Percentiles rank a stretch among this genome's conserved stretches.
These are phyloP conservation scores for Micropoecilia bifurca DNA, from an alignment of 2,797 vertebrate genomes.

Conservation along the genomic window DNA sequence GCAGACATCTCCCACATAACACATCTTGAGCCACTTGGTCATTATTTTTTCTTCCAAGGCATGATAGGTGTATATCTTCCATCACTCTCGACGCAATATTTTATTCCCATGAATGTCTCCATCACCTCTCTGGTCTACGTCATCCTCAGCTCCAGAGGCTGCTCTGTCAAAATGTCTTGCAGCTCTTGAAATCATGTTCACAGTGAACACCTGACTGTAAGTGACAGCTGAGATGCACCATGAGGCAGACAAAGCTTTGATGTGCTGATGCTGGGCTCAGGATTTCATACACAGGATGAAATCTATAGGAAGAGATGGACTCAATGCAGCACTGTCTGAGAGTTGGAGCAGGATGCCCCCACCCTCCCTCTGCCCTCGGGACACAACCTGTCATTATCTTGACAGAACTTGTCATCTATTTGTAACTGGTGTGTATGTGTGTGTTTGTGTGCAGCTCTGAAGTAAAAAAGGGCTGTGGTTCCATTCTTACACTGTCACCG, in stretches of 20 bases:
- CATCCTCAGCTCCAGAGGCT: conserved; percentile 7
- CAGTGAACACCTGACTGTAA: conserved; percentile 22
- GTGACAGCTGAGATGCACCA: conserved; percentile 12
- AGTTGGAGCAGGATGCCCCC: conserved; percentile 4
- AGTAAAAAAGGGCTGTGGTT: conserved; percentile 48
- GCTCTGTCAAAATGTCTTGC: conserved; percentile 25
- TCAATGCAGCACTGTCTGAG: conserved; percentile 12
- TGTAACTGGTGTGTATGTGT: neutral
- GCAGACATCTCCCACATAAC: neutral
- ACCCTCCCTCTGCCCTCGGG: conserved; percentile 7
- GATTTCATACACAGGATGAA: conserved; percentile 20
- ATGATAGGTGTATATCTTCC: conserved; percentile 1
- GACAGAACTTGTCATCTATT: conserved; percentile 31
- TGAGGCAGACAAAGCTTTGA: conserved; percentile 14
- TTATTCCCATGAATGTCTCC: conserved; percentile 16
- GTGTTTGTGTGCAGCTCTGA: conserved; percentile 21
- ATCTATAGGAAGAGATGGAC: conserved; percentile 12
- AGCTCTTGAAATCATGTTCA: conserved; percentile 13
- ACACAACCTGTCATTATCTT: conserved; percentile 34
- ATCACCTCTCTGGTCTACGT: conserved; percentile 17
- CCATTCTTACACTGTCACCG: conserved; percentile 52
- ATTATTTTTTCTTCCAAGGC: neutral
- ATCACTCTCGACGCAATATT: conserved; percentile 18
- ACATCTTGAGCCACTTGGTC: neutral
- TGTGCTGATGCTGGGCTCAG: conserved; percentile 14